These are phyloP conservation scores for Asteroscopus sphinx DNA, from an alignment of 2,888 invertebrate species.

Conservation along the genomic window DNA sequence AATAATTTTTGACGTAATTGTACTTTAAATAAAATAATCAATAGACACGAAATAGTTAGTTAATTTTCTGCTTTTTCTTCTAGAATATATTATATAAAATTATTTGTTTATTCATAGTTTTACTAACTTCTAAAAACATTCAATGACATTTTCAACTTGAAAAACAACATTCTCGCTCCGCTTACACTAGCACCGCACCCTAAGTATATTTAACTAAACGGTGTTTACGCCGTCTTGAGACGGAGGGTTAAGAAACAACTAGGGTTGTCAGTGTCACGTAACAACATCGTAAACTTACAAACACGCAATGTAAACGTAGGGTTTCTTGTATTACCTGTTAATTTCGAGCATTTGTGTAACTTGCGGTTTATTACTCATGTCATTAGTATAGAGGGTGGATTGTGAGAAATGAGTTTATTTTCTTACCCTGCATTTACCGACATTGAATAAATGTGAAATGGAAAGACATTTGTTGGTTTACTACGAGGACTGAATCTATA, in stretches of 20 bases:
- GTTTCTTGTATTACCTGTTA: conserved; percentile 48
- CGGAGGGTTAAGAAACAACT: conserved; percentile 75
- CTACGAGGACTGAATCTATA: neutral
- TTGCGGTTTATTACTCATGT: conserved; percentile 42
- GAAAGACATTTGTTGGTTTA: neutral
- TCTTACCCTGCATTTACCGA: neutral
- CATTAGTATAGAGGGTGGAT: conserved; percentile 24
- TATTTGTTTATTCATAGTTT: too few species aligned
- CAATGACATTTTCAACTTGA: too few species aligned
- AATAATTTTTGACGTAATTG: too few species aligned
- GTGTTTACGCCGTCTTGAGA: conserved; percentile 81
- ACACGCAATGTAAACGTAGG: conserved; percentile 64
- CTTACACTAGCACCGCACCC: conserved; percentile 48
- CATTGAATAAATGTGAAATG: neutral
- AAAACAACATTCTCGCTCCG: conserved; percentile 27
- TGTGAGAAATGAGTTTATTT: conserved; percentile 4
- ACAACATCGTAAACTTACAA: conserved; percentile 63
- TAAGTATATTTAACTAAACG: conserved; percentile 60
- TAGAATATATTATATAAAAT: too few species aligned
- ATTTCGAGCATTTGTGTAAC: conserved; percentile 41
- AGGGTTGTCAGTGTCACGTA: conserved; percentile 80
- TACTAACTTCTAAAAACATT: too few species aligned
- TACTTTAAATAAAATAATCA: too few species aligned
- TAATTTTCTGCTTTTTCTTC: too few species aligned
- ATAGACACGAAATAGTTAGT: too few species aligned